Evolutionary conservation across 2,888 invertebrate species (phyloP), one percentile per base, ranked within the genome.

Genomic region (Drosophila percnosoma): DNA sequence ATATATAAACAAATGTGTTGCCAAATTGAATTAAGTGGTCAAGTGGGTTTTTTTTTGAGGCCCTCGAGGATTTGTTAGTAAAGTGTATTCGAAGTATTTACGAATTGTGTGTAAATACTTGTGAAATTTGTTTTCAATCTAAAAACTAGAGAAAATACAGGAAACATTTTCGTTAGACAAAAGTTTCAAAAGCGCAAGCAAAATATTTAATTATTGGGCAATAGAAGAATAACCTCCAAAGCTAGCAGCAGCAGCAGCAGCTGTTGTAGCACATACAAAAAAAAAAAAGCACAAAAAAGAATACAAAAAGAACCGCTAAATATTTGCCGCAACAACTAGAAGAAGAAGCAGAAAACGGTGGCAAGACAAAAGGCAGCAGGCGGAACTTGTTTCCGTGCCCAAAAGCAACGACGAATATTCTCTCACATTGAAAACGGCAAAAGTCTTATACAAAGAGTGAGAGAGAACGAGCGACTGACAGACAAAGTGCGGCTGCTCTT

Each of bases 361-460:
- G 52, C 78, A 78, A 77, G 68, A 75, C 65, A 63, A 67, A 69
- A 78, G 68, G 31, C 55, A 68, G 34, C 75, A 75, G 68, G 73
- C 78, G 79, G 79, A 79, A 79, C 79, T 78, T 73, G 79, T 79
- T 79, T 79, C 54, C 58, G 67, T 65, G 34, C 55, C 67, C 53
- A 49, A 42, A 54, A 48, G 52, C 48, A n/a, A 36, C 36, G 11
- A 36, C 42, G 29, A 51, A 65, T 65, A 65, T 78, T 79, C 79
- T 70, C 78, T 79, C 79, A 79, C 73, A 78, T 77, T 77, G 65
- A 78, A 79, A 78, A 76, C 79, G 78, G 70, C 75, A 75, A 68
- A 78, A 75, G 64, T 66, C 69, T 77, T 77, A 45, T 54, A 42
- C 49, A n/a, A 27, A 53, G 5, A 49, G 13, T 54, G 33, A 21